Evolutionary conservation across 2,797 vertebrate genomes (phyloP).

Genomic region (Pitangus sulphuratus): DNA sequence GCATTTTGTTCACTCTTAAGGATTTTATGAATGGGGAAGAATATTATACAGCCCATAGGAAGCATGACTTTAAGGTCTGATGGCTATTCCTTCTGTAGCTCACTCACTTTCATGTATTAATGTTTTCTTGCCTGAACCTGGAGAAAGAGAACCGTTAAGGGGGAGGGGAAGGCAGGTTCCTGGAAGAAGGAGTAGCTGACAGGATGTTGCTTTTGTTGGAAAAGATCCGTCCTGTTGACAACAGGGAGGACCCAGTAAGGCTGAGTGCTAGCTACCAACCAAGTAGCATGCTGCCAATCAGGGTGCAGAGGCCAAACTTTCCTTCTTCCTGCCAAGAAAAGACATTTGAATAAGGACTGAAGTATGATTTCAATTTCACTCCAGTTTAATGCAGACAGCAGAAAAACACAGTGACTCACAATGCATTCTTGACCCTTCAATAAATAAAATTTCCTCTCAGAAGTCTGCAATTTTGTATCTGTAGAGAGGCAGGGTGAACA

Average conservation of each 20-base stretch:
- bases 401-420: conserved; percentile 54
- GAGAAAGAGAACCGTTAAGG: conserved; percentile 21
- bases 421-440: conserved; percentile 12
- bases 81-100: conserved; percentile 3
- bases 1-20: background rate
- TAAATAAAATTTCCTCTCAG: conserved; percentile 6
- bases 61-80: background rate
- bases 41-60: background rate
- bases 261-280: conserved; percentile 38
- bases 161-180: conserved; percentile 53
- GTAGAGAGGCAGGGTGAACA: background rate
- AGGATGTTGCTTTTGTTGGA: conserved; percentile 68
- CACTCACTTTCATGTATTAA: background rate
- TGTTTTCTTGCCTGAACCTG: conserved; percentile 32
- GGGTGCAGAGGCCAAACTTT: conserved; percentile 8
- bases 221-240: conserved; percentile 41
- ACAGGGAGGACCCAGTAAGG: conserved; percentile 21
- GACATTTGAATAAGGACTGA: conserved; percentile 21
- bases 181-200: conserved; percentile 63
- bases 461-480: background rate
- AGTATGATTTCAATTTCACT: conserved; percentile 51
- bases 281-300: conserved; percentile 10
- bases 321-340: conserved; percentile 50
- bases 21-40: background rate
- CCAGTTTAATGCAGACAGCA: conserved; percentile 44